Evolutionary conservation across 2,113 vertebrate genomes (phyloP).

Genomic region (Gambusia holbrooki): DNA sequence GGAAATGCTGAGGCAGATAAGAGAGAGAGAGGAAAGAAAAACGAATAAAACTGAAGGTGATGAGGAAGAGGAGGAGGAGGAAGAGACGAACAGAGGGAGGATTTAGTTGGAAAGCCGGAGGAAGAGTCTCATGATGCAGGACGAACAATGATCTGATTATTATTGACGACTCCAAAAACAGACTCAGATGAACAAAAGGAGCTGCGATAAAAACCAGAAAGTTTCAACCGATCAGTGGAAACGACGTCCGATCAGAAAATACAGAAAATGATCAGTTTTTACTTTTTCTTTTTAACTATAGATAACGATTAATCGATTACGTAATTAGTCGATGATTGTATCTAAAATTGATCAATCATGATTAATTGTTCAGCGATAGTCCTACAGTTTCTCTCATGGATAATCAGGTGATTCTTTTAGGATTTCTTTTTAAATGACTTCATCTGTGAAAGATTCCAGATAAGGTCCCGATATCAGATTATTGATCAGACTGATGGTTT

Average conservation of each 20-base stretch:
- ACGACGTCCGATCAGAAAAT: not conserved
- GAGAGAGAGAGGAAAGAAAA: not conserved
- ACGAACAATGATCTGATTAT: slow-evolving; percentile 48
- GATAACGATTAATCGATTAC: too few species aligned
- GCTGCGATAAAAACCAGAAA: not conserved
- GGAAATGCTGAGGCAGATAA: slow-evolving; percentile 15
- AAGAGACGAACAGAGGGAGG: slow-evolving; percentile 7
- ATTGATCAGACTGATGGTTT: too few species aligned
- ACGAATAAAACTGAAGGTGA: not conserved
- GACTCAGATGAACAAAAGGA: not conserved
- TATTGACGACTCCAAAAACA: not conserved
- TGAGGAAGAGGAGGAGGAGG: not conserved
- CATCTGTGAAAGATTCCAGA: too few species aligned
- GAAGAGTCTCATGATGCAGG: slow-evolving; percentile 58
- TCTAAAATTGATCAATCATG: too few species aligned
- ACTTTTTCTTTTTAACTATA: too few species aligned
- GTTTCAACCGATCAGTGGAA: not conserved
- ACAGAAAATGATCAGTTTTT: too few species aligned
- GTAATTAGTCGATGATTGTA: too few species aligned
- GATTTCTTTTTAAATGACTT: too few species aligned
- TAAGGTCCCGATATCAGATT: too few species aligned
- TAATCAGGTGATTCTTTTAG: too few species aligned
- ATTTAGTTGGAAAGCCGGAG: slow-evolving; percentile 5
- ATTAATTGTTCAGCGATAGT: too few species aligned
- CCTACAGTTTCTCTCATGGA: too few species aligned